phyloP scores from a whole-genome alignment of 1,140 invertebrate genomes.

The Megalonaias nervosa region DNA sequence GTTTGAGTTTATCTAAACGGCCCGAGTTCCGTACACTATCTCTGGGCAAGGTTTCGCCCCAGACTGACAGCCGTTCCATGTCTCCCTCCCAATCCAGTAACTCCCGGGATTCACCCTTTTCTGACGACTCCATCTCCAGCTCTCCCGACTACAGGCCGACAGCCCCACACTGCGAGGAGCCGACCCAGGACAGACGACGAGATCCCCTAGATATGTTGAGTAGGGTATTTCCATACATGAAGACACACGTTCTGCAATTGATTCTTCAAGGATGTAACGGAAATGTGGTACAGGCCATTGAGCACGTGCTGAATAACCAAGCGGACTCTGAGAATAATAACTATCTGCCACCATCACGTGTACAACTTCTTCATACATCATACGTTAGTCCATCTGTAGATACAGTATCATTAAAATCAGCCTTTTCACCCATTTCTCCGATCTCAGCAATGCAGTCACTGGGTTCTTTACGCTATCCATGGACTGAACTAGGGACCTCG shows the following conservation, averaged over 20 bases:
- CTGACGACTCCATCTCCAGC: no score
- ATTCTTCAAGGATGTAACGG: conserved; percentile 82
- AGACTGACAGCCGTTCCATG: no score
- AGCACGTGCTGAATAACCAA: conserved; percentile 74
- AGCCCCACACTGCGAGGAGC: background rate
- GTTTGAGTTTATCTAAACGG: no score
- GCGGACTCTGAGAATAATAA: conserved; percentile 13
- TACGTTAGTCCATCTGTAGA: background rate
- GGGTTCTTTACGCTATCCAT: conserved; percentile 28
- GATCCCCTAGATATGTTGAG: conserved; percentile 82
- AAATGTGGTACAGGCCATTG: conserved; percentile 92
- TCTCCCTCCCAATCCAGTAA: no score
- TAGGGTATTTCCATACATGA: conserved; percentile 87
- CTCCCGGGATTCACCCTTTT: no score
- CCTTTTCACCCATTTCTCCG: conserved; percentile 30
- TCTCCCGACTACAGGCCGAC: no score
- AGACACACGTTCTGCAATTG: conserved; percentile 86
- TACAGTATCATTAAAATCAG: conserved; percentile 30
- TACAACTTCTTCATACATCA: no score
- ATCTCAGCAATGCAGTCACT: conserved; percentile 26
- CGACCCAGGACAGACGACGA: conserved; percentile 6
- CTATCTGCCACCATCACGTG: background rate
- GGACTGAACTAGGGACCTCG: conserved; percentile 2
- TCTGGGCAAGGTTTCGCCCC: no score
- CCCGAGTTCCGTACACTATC: no score